Evolutionary conservation across 2,888 invertebrate genomes (phyloP).

Genomic region (Sipha maydis): DNA sequence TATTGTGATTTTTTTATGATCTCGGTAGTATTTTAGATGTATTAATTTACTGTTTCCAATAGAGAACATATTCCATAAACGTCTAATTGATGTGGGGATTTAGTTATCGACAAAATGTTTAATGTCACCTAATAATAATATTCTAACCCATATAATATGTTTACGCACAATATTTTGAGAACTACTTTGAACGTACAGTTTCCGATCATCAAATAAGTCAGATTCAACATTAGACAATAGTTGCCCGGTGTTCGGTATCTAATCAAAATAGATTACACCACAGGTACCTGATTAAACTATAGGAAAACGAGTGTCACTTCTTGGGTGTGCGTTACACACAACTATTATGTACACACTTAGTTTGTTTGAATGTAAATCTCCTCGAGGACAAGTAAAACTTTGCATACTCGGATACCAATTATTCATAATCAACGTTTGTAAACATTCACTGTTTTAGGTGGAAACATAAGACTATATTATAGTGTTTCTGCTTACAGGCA

Average conservation of each 20-base stretch:
- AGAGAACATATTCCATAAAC: not conserved
- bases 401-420: not conserved
- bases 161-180: not conserved
- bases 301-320: not conserved
- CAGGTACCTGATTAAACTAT: not conserved
- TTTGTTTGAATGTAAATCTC: not conserved
- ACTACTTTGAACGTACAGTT: too few species aligned
- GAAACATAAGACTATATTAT: not conserved
- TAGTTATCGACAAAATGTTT: not conserved
- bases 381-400: not conserved
- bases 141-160: conserved; percentile 10
- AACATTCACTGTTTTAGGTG: not conserved
- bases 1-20: too few species aligned
- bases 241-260: not conserved
- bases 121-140: not conserved
- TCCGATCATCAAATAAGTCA: not conserved
- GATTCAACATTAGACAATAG: not conserved
- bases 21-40: too few species aligned
- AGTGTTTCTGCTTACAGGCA: too few species aligned
- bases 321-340: not conserved
- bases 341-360: not conserved
- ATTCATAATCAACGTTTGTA: conserved; percentile 14
- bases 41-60: too few species aligned
- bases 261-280: not conserved
- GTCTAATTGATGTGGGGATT: not conserved